Conservation (phyloP, 2,113 vertebrate species). For the Barnardius zonarius region DNA sequence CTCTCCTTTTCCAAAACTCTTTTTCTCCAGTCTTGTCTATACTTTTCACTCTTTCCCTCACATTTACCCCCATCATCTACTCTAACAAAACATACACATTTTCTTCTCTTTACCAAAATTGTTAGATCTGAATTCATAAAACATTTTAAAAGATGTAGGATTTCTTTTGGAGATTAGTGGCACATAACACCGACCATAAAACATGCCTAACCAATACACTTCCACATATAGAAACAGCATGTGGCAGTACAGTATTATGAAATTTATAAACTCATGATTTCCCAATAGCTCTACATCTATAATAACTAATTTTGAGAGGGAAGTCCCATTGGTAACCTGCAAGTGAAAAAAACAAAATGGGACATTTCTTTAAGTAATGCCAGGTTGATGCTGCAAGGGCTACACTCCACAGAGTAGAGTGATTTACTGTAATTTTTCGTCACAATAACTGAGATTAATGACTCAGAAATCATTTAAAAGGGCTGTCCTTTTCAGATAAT, state of each 20-base stretch:
- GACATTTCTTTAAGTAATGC: background rate
- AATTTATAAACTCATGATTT: slow-evolving; percentile 13
- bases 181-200: background rate
- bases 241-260: slow-evolving; percentile 37
- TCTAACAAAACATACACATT: background rate
- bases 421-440: background rate
- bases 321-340: background rate
- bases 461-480: background rate
- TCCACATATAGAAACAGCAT: slow-evolving; percentile 24
- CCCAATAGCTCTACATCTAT: background rate
- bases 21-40: background rate
- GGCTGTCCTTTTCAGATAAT: background rate
- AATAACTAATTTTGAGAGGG: background rate
- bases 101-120: background rate
- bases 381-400: background rate
- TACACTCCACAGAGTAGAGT: background rate
- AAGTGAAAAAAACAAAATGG: background rate
- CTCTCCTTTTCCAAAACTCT: background rate
- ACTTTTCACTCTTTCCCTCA: background rate
- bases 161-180: background rate
- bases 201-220: slow-evolving; percentile 9
- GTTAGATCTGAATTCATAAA: background rate
- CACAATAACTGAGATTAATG: background rate
- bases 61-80: background rate
- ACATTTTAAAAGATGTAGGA: background rate